phyloP scores from a whole-genome alignment of 1,140 invertebrate genomes.

The Bombus polaris region DNA sequence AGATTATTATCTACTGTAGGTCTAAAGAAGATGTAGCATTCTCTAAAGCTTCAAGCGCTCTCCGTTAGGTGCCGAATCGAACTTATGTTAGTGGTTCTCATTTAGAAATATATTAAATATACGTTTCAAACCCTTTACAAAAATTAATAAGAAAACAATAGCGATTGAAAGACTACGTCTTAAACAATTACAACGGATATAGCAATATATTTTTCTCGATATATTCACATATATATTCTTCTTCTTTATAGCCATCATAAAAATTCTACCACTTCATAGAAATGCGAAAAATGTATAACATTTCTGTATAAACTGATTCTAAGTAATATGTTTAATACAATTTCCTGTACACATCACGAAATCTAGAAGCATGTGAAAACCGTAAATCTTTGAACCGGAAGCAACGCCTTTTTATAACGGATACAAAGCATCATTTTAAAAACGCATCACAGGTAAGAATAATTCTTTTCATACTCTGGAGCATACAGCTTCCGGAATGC shows the following conservation, averaged over 20 bases:
- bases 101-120: not conserved
- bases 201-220: too few relatives aligned
- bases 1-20: not conserved
- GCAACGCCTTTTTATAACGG: not conserved
- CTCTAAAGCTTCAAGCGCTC: not conserved
- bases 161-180: not conserved
- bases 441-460: not conserved
- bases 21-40: too few relatives aligned
- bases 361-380: not conserved
- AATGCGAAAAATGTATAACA: too few relatives aligned
- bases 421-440: not conserved
- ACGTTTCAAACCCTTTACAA: not conserved
- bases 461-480: not conserved
- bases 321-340: not conserved
- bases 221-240: too few relatives aligned
- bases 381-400: not conserved
- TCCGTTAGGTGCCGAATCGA: not conserved
- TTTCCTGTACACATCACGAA: not conserved
- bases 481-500: conserved; percentile 13
- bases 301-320: not conserved
- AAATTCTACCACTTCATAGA: too few relatives aligned
- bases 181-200: not conserved
- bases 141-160: not conserved
- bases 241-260: too few relatives aligned
- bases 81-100: not conserved